Evolutionary conservation across 2,888 invertebrate species (phyloP).

Genomic region (Drosophila peninsularis): DNA sequence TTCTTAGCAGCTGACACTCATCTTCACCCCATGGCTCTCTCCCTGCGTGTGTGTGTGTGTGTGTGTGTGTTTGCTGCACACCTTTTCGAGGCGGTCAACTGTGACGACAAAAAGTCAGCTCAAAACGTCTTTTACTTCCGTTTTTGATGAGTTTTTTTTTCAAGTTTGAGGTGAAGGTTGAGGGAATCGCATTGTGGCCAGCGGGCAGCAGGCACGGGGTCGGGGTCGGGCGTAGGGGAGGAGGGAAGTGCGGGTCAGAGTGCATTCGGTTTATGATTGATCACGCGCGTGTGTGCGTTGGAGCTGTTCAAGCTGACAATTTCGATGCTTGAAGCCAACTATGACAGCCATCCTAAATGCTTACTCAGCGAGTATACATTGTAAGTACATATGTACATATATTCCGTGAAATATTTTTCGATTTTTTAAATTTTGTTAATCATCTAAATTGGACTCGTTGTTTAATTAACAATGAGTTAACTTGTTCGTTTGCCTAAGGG

Average conservation of each 20-base stretch:
- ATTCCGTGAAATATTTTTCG: no score
- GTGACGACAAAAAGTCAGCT: conserved; percentile 57
- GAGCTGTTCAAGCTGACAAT: no score
- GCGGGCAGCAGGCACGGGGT: neutral
- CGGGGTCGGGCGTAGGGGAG: neutral
- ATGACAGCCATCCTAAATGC: neutral
- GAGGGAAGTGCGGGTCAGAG: conserved; percentile 11
- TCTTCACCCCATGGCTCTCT: conserved; percentile 4
- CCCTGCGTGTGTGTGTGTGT: conserved; percentile 1
- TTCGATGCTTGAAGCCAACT: neutral
- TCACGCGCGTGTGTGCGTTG: conserved; percentile 14
- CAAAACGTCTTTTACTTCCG: conserved; percentile 69
- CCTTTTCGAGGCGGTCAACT: conserved; percentile 70
- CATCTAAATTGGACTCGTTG: no score
- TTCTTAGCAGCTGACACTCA: conserved; percentile 52
- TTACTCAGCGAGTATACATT: no score
- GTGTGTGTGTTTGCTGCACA: conserved; percentile 45
- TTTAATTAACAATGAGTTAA: neutral
- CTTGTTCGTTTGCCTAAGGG: neutral
- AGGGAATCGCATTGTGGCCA: conserved; percentile 31
- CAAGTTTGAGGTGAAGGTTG: conserved; percentile 73
- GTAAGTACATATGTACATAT: no score
- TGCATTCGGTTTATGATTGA: conserved; percentile 34
- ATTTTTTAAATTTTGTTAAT: no score
- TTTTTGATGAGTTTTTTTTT: conserved; percentile 44